Conservation (phyloP, 2,888 invertebrate species). For the Drosophila falleni region DNA sequence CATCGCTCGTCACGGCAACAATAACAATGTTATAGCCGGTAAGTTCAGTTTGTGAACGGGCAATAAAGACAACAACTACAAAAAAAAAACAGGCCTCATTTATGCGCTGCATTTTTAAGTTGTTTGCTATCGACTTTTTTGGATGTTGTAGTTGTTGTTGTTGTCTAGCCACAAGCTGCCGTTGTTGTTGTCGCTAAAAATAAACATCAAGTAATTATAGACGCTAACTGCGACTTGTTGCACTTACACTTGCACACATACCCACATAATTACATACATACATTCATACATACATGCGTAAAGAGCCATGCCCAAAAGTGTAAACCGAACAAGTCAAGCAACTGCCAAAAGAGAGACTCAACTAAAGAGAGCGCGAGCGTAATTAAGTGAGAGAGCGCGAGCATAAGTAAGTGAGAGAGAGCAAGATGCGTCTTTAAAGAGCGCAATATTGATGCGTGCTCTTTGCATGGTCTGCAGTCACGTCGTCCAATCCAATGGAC, state of each 20-base stretch:
- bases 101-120: slow-evolving; percentile 61
- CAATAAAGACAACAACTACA: slow-evolving; percentile 33
- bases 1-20: slow-evolving; percentile 25
- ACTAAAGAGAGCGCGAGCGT: slow-evolving; percentile 4
- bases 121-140: slow-evolving; percentile 49
- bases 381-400: slow-evolving; percentile 13
- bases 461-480: slow-evolving; percentile 59
- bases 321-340: slow-evolving; percentile 29
- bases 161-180: slow-evolving; percentile 6
- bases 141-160: slow-evolving; percentile 43
- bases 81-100: slow-evolving; percentile 64
- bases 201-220: slow-evolving; percentile 68
- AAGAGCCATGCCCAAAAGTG: slow-evolving; percentile 42
- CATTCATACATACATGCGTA: slow-evolving; percentile 6
- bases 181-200: slow-evolving; percentile 60
- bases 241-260: slow-evolving; percentile 56
- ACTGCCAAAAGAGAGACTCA: slow-evolving; percentile 24
- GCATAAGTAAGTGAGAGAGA: slow-evolving; percentile 7
- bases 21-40: slow-evolving; percentile 47
- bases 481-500: slow-evolving; percentile 61
- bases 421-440: slow-evolving; percentile 45
- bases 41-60: slow-evolving; percentile 40
- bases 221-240: slow-evolving; percentile 65
- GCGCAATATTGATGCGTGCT: slow-evolving; percentile 27
- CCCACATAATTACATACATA: slow-evolving; percentile 4